Evolutionary conservation across 2,888 invertebrate species (phyloP).

Genomic region (Acleris laterana): DNA sequence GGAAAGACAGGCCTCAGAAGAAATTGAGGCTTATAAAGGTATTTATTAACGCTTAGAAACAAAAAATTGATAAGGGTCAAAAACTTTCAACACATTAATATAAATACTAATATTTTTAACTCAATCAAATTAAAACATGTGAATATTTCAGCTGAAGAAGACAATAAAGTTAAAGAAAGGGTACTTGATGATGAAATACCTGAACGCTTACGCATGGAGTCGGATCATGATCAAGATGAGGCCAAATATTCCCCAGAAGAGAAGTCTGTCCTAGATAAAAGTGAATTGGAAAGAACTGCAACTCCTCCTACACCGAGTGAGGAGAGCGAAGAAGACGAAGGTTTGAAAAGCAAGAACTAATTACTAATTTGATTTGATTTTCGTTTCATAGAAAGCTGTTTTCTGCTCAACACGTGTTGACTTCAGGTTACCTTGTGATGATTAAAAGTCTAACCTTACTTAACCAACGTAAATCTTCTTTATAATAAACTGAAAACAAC

Average conservation of each 20-base stretch:
- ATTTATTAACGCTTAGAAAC: not conserved
- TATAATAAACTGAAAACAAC: too few species aligned
- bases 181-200: constrained; percentile 67
- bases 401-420: too few species aligned
- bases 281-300: constrained; percentile 81
- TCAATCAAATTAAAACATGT: not conserved
- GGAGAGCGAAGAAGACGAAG: constrained; percentile 83
- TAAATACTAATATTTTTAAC: not conserved
- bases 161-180: constrained; percentile 78
- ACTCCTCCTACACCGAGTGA: constrained; percentile 71
- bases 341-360: constrained; percentile 46
- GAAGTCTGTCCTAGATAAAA: constrained; percentile 88
- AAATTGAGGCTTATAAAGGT: constrained; percentile 82
- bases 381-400: too few species aligned
- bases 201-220: constrained; percentile 65
- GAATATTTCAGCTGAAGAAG: constrained; percentile 69
- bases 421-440: too few species aligned
- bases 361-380: too few species aligned
- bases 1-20: constrained; percentile 80
- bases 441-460: too few species aligned
- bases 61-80: not conserved
- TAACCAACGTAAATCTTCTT: too few species aligned
- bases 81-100: too few species aligned
- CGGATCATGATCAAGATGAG: constrained; percentile 85
- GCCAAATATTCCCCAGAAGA: constrained; percentile 92